A percentile compares a stretch with the other conserved stretches of the same genome.
Evolutionary conservation across 1,140 invertebrate genomes (phyloP).

Genomic region (Drosophila busckii): DNA sequence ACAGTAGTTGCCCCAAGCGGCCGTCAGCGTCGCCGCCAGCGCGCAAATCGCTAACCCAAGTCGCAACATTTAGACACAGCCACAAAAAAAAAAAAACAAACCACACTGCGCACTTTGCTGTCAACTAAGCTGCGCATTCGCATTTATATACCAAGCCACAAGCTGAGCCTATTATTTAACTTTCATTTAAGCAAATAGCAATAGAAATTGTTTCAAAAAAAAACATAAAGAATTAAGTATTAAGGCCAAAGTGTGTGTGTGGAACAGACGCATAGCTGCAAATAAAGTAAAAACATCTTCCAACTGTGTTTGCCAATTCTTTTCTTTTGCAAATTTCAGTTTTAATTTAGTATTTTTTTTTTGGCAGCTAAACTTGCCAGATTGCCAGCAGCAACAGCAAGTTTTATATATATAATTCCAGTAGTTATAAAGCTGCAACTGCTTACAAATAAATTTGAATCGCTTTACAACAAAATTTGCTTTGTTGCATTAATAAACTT

Average conservation of each 20-base stretch:
- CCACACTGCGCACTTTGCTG: too few species aligned
- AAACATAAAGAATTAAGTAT: neutral
- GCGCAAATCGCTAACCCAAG: conserved; percentile 8
- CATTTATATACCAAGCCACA: conserved; percentile 10
- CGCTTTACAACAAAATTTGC: too few species aligned
- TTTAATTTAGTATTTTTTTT: too few species aligned
- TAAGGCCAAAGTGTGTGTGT: neutral
- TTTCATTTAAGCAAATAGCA: too few species aligned
- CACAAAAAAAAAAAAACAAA: neutral
- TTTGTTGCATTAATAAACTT: too few species aligned
- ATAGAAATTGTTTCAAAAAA: too few species aligned
- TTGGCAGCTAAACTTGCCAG: too few species aligned
- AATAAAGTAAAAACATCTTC: neutral
- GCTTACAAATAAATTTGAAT: too few species aligned
- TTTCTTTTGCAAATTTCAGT: neutral
- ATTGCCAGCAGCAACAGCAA: too few species aligned
- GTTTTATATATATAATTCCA: too few species aligned
- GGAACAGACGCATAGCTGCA: neutral
- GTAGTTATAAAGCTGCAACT: too few species aligned
- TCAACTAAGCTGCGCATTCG: neutral
- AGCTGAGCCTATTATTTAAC: too few species aligned
- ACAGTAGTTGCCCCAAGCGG: conserved; percentile 31
- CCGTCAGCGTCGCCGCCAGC: neutral
- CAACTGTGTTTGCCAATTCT: conserved; percentile 4
- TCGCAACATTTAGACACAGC: conserved; percentile 20